These are phyloP conservation scores for Sarcoramphus papa DNA, from an alignment of 2,797 vertebrate genomes.

Conservation along the genomic window DNA sequence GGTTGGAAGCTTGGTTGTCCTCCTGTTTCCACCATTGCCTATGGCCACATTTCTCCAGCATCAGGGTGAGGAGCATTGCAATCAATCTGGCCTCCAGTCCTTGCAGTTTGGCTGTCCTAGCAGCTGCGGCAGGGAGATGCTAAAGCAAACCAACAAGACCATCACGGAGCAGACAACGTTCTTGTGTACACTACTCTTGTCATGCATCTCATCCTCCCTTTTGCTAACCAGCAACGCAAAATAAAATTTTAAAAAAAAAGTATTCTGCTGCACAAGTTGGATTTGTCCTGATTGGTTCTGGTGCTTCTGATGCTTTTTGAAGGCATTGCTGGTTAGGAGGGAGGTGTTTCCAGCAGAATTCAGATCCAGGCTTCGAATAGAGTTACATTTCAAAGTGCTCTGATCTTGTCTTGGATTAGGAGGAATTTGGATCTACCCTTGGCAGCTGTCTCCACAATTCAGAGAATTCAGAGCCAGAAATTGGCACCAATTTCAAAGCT, in stretches of 20 bases:
- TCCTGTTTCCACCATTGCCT: neutral
- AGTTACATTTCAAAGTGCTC: neutral
- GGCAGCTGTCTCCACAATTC: neutral
- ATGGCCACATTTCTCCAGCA: neutral
- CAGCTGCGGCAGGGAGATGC: neutral
- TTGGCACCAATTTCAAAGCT: neutral
- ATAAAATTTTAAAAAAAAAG: fast-evolving
- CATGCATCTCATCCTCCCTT: neutral
- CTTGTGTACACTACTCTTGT: neutral
- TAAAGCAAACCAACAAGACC: neutral
- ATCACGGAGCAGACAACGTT: neutral
- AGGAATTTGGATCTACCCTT: constrained; percentile 5
- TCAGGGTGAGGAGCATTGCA: neutral
- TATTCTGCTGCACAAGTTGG: neutral
- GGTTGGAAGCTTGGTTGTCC: neutral
- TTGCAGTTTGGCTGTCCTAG: neutral
- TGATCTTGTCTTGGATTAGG: neutral
- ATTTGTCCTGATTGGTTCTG: neutral
- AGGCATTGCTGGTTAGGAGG: neutral
- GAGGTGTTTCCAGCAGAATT: neutral
- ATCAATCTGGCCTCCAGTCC: neutral
- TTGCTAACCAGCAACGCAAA: neutral
- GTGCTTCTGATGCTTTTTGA: neutral
- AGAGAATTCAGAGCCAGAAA: constrained; percentile 2
- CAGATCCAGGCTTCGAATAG: neutral